Evolutionary conservation across 1,140 invertebrate genomes (phyloP), one percentile per base, ranked within the genome.

Genomic region (Nixonia krombeini): DNA sequence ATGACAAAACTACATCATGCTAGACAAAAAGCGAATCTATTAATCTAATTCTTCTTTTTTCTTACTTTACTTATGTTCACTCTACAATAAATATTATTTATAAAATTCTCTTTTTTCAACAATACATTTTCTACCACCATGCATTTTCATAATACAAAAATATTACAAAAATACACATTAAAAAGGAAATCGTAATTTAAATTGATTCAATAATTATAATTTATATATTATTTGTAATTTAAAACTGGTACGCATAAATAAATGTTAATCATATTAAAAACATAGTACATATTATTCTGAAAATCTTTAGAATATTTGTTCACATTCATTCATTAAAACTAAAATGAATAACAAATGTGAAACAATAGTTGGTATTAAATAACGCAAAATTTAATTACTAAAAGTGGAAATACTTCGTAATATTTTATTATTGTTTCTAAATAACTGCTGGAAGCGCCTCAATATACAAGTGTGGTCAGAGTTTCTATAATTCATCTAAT

Each of bases 121-220:
- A 68, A 68, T 68, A 62, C 65, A 62, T 62, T 68, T 68, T 62
- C 65, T 68, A 68, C 57, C 52, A 23, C 53, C 52, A 23, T 51
- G 46, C 49, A 63, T 57, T 68, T 72, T 58, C 56, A 68, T 71
- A 75, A 80, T 80, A 79, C 76, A 80, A 80, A 80, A 80, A 80
- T 80, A 79, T 74, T 76, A 46, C 29, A 67, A 67, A 67, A 67
- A 67, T 61, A 67, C 56, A 56, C 56, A 55, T 61, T 23, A 8
- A 17, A 61, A 67, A 61, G 40, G 23, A 67, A 67, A 56, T 61
- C 40, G 45, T 61, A 61, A 52, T 33, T 47, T 67, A 55, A 59
- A 56, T 56, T 42, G 53, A 67, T 59, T 56, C 56, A 37, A 52
- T 52, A 59, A 65, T 65, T 41, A 23, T 55, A 66, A 67, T 67